phyloP scores from a whole-genome alignment of 2,888 invertebrate species.

The Hydroisotoma schaefferi region DNA sequence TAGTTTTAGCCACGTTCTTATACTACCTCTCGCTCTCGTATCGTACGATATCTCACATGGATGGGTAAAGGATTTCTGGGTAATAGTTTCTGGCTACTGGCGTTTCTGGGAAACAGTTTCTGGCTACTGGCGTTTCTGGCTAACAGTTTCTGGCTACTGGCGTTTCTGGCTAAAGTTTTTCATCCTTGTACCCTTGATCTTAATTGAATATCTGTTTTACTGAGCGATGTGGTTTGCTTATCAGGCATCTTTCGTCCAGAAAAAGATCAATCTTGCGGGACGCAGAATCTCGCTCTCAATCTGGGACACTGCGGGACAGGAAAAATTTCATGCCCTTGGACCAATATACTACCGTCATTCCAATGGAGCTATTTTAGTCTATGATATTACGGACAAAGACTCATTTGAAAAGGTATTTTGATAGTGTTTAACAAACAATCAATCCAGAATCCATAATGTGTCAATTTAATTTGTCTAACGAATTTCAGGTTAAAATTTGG shows the following conservation, averaged over 20 bases:
- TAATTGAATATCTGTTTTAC: not conserved
- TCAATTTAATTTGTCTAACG: not conserved
- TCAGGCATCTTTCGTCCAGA: slow-evolving; percentile 93
- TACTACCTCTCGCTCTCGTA: too few species aligned
- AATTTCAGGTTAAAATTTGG: slow-evolving; percentile 87
- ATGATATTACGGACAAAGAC: slow-evolving; percentile 95
- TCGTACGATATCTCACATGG: too few species aligned
- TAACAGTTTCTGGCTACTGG: too few species aligned
- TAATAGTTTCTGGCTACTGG: too few species aligned
- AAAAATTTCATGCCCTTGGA: slow-evolving; percentile 92
- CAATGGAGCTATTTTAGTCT: slow-evolving; percentile 94
- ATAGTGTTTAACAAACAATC: too few species aligned
- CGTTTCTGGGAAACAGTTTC: too few species aligned
- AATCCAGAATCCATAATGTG: too few species aligned
- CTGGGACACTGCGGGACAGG: slow-evolving; percentile 91
- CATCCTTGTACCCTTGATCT: not conserved
- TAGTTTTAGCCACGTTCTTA: not conserved
- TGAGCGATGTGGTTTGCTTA: slow-evolving; percentile 9
- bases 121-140: too few species aligned
- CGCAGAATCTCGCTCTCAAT: slow-evolving; percentile 84
- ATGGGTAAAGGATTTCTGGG: too few species aligned
- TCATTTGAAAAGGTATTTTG: slow-evolving; percentile 81
- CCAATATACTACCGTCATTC: slow-evolving; percentile 97
- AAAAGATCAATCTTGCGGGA: slow-evolving; percentile 85
- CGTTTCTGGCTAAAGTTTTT: not conserved